Conservation (phyloP, 2,797 vertebrate genomes). For the Mareca strepera region DNA sequence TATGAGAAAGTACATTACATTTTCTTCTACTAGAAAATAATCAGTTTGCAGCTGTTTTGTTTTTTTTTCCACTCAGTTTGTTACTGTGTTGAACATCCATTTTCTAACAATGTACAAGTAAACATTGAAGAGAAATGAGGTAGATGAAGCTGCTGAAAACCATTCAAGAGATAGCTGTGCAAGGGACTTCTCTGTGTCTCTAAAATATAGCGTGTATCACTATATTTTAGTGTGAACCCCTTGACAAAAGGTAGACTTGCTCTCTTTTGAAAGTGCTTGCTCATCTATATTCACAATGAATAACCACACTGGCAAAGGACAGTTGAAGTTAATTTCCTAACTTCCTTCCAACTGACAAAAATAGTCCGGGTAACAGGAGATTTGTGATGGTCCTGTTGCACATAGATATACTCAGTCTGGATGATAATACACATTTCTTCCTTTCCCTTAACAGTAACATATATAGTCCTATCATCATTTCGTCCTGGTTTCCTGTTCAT, state of each 20-base stretch:
- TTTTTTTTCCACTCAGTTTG: background rate
- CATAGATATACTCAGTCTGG: accelerated
- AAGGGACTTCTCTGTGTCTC: background rate
- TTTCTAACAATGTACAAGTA: background rate
- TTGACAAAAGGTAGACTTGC: background rate
- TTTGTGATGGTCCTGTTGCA: background rate
- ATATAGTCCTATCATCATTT: background rate
- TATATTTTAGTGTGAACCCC: background rate
- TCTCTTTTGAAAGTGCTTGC: background rate
- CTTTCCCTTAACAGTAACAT: background rate
- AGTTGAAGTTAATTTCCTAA: background rate
- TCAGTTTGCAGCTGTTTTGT: background rate
- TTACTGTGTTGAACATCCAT: background rate
- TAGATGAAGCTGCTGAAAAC: background rate
- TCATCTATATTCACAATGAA: background rate
- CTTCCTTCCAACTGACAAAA: background rate
- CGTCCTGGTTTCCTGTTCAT: background rate
- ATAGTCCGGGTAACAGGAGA: background rate
- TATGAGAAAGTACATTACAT: background rate
- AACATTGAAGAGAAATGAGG: background rate
- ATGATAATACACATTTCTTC: background rate
- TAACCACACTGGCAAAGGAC: background rate
- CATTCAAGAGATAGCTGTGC: background rate
- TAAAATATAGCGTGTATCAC: background rate
- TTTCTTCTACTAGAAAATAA: background rate